Evolutionary conservation across 2,888 invertebrate species (phyloP).

Genomic region (Erebia ligea): DNA sequence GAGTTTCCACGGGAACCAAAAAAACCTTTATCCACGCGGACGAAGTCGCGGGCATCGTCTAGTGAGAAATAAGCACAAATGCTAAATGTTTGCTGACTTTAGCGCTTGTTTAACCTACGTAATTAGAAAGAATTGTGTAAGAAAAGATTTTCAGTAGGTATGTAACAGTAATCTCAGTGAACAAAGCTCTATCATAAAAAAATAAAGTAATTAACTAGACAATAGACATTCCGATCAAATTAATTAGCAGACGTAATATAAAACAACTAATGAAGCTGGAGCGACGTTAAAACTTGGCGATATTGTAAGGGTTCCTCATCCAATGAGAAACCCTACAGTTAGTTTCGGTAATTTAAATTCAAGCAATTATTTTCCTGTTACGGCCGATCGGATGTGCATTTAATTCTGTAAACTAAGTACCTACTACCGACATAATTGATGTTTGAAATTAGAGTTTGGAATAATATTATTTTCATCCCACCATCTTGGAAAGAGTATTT

Average conservation of each 20-base stretch:
- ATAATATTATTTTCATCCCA: no score
- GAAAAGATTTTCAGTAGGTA: background rate
- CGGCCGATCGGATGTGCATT: background rate
- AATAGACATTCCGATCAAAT: background rate
- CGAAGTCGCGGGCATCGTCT: no score
- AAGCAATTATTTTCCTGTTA: conserved; percentile 10
- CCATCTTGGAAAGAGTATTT: no score
- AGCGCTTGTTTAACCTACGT: background rate
- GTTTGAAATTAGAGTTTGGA: background rate
- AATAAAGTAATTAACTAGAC: background rate
- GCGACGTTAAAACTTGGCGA: background rate
- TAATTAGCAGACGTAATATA: background rate
- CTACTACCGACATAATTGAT: background rate
- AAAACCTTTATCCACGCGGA: no score
- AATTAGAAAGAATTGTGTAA: background rate
- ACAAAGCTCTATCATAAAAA: background rate
- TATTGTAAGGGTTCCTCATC: conserved; percentile 24
- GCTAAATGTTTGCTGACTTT: background rate
- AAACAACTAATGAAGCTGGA: conserved; percentile 3
- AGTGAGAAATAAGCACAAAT: background rate
- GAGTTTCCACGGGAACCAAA: no score
- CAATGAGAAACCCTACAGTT: conserved; percentile 30
- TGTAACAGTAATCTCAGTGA: no score
- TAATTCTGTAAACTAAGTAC: background rate
- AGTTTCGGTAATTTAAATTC: conserved; percentile 25